Percentiles rank a stretch among this genome's conserved stretches.
phyloP scores from a whole-genome alignment of 1,140 invertebrate species.

The Drosophila mayri region DNA sequence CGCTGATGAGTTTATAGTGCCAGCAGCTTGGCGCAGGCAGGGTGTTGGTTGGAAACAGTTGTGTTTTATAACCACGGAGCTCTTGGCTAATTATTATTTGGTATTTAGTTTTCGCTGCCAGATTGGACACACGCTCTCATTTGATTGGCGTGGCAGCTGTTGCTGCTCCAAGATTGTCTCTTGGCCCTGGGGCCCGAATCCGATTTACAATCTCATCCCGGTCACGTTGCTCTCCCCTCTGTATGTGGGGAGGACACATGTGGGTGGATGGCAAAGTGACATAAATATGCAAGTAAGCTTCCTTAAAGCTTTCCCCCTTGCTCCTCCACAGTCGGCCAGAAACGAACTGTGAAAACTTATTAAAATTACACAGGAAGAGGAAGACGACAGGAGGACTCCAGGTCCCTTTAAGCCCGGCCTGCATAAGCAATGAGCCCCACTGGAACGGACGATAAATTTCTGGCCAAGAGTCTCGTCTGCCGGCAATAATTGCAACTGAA shows the following conservation, averaged over 20 bases:
- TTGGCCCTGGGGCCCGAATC: conserved; percentile 49
- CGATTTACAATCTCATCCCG: conserved; percentile 4
- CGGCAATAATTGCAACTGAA: conserved; percentile 71
- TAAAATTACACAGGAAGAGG: conserved; percentile 60
- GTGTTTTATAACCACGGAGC: conserved; percentile 56
- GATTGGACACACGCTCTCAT: not conserved
- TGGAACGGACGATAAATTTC: conserved; percentile 70
- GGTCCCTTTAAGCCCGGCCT: conserved; percentile 60
- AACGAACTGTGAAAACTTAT: conserved; percentile 69
- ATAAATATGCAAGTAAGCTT: conserved; percentile 81
- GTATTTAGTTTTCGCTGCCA: conserved; percentile 46
- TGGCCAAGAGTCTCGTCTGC: conserved; percentile 47
- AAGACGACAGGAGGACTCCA: conserved; percentile 1
- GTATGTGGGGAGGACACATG: conserved; percentile 3
- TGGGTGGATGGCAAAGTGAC: conserved; percentile 46
- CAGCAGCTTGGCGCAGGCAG: conserved; percentile 50
- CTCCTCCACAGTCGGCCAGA: conserved; percentile 2
- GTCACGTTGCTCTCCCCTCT: not conserved
- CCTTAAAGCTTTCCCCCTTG: conserved; percentile 55
- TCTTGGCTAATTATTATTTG: conserved; percentile 57
- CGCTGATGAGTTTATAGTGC: conserved; percentile 76
- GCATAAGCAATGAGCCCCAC: conserved; percentile 70
- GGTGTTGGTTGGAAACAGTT: conserved; percentile 46
- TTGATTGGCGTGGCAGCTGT: conserved; percentile 44
- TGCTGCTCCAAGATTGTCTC: conserved; percentile 15